phyloP scores from a whole-genome alignment of 2,888 invertebrate genomes.

The Halocaridina rubra region DNA sequence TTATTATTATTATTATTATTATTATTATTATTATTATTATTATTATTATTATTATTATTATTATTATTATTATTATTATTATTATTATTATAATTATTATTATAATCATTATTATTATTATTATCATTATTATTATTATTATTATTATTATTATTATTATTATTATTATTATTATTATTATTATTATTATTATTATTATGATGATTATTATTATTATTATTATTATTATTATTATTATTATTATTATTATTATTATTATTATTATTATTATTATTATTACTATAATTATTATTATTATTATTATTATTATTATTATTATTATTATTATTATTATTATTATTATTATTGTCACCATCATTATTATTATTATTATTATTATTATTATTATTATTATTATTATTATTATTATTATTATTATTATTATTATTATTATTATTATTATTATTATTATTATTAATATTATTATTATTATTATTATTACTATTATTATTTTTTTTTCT shows the following conservation, averaged over 20 bases:
- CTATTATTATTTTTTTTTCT: not conserved
- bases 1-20: not conserved
- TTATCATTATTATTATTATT: not conserved
- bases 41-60: not conserved
- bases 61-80: not conserved
- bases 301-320: too few relatives aligned
- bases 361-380: not conserved
- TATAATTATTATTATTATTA: too few relatives aligned
- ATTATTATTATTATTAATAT: not conserved
- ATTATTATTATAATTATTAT: not conserved
- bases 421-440: not conserved
- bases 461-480: not conserved
- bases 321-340: too few relatives aligned
- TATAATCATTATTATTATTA: not conserved
- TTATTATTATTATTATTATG: too few relatives aligned
- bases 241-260: too few relatives aligned
- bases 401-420: not conserved
- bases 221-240: too few relatives aligned
- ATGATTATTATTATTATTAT: too few relatives aligned
- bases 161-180: not conserved
- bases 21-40: not conserved
- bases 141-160: not conserved
- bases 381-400: not conserved
- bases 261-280: too few relatives aligned
- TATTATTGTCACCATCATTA: too few relatives aligned